These are phyloP conservation scores for Marmota flaviventris DNA, from an alignment of 2,113 vertebrate species.

Conservation along the genomic window DNA sequence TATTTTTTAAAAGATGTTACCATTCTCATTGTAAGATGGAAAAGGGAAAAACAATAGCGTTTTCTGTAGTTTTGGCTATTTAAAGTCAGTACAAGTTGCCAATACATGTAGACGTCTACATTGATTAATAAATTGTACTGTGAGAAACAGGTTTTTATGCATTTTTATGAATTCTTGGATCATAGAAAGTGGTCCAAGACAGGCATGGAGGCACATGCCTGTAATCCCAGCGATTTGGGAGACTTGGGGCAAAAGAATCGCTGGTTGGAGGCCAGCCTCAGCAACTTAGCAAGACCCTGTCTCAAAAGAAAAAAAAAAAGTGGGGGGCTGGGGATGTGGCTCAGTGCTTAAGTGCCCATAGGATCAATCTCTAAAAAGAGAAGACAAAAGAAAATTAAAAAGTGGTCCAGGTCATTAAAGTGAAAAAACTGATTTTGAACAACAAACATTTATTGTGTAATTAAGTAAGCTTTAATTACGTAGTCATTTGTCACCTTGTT, in stretches of 20 bases:
- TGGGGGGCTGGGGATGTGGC: no score
- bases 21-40: neutral
- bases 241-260: no score
- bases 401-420: neutral
- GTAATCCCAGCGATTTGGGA: no score
- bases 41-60: neutral
- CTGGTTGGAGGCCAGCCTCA: no score
- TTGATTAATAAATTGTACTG: neutral
- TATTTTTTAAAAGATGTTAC: neutral
- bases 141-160: neutral
- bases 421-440: neutral
- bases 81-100: conserved; percentile 42
- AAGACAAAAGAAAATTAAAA: neutral
- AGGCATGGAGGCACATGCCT: no score
- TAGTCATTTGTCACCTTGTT: neutral
- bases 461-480: neutral
- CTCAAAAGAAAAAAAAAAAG: no score
- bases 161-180: conserved; percentile 13
- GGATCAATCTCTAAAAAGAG: no score
- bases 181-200: neutral
- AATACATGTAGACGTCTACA: neutral
- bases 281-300: no score
- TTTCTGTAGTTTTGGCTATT: neutral
- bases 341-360: no score
- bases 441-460: neutral